A percentile compares a stretch with the other conserved stretches of the same genome.
These are phyloP conservation scores for Orthochromis indermauri DNA, from an alignment of 2,113 vertebrate species.

Conservation along the genomic window DNA sequence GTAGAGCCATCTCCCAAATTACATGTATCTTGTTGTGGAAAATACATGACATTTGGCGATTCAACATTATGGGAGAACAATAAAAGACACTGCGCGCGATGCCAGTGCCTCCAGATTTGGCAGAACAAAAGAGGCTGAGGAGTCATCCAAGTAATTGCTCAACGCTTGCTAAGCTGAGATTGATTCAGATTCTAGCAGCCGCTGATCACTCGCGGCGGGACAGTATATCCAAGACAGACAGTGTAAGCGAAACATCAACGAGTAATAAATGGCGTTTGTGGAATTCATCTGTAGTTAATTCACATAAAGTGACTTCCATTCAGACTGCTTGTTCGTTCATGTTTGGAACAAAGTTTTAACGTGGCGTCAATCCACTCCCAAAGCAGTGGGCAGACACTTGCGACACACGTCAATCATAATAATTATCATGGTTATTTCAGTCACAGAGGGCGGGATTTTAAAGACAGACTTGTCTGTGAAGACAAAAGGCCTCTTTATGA, in stretches of 20 bases:
- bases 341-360: not conserved
- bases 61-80: conserved; percentile 43
- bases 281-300: not conserved
- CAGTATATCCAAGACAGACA: not conserved
- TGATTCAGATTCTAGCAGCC: conserved; percentile 3
- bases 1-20: conserved; percentile 42
- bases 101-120: conserved; percentile 30
- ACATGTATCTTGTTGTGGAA: conserved; percentile 54
- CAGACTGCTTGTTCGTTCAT: not conserved
- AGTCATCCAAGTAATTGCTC: conserved; percentile 42
- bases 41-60: conserved; percentile 49
- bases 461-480: conserved; percentile 13
- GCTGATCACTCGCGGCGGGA: not conserved
- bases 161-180: conserved; percentile 26
- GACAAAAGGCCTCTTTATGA: conserved; percentile 7
- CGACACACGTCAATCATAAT: conserved; percentile 9
- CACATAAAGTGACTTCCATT: not conserved
- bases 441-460: not conserved
- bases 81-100: not conserved
- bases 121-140: conserved; percentile 29
- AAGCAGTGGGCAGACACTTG: not conserved
- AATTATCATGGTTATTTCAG: conserved; percentile 30
- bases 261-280: not conserved
- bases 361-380: not conserved
- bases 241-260: not conserved